Base-by-base conservation (phyloP, 1,140 invertebrate species). In the Holcopasites calliopsidis region DNA sequence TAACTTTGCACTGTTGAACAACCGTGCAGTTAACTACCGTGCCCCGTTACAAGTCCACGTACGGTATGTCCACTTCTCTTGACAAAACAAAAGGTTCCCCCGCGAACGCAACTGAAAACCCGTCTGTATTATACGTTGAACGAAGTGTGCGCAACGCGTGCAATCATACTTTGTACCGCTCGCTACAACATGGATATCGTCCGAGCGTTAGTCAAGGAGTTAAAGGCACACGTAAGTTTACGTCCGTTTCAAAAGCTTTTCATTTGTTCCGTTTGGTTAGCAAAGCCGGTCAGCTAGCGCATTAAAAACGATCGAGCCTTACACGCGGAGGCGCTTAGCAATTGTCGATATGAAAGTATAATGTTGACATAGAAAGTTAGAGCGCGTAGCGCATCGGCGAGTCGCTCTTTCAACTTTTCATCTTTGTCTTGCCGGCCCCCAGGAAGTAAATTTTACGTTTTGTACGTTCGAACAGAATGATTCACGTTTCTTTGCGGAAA, bases 281-380 rank as follows among this genome's bases (percentile, higher is more conserved):
- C 31, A 8, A 38, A 28, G 16, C 31, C 16, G 3, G n/a, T 61
- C 47, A 42, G 54, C 26, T 65, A 65, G 60, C 0, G 60, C 47
- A n/a, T 73, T 60, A 40, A 72, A 73, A 73, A 64, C 42, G 31
- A 21, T 33, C 40, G 70, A 57, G n/a, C n/a, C 47, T 0, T n/a
- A n/a, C n/a, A n/a, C n/a, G n/a, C n/a, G n/a, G n/a, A n/a, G 11
- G 26, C n/a, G 33, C 33, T 13, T 35, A 21, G 31, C 35, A 18
- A 28, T 38, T 28, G 60, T 28, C 18, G 47, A 26, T 73, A 73
- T 65, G 70, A 73, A 73, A 73, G 70, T 73, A 73, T 73, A 73
- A 73, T 73, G 10, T 13, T 31, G 70, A 38, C 49, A 65, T 73
- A 73, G 70, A 73, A 73, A 73, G 70, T 64, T 71, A 49, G 55